phyloP scores from a whole-genome alignment of 2,113 vertebrate species.

The Oophaga pumilio region DNA sequence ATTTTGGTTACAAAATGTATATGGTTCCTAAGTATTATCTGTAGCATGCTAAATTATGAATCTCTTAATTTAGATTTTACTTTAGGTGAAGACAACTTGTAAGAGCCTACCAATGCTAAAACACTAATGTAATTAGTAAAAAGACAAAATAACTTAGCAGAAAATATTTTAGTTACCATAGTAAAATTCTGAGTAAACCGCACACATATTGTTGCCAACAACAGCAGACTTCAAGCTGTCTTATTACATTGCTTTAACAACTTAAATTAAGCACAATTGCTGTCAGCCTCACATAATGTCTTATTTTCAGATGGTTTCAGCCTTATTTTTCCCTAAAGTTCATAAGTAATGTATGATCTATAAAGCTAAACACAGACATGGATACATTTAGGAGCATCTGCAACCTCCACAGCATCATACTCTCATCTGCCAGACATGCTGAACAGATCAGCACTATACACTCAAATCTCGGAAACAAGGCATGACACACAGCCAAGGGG shows the following conservation, averaged over 20 bases:
- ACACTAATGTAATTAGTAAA: background rate
- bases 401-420: background rate
- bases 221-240: background rate
- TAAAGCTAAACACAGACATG: background rate
- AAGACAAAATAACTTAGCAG: background rate
- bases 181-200: background rate
- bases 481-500: slow-evolving; percentile 30
- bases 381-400: slow-evolving; percentile 4
- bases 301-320: background rate
- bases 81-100: background rate
- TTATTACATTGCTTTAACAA: background rate
- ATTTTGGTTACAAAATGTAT: background rate
- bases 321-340: background rate
- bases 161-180: slow-evolving; percentile 10
- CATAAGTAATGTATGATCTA: slow-evolving; percentile 14
- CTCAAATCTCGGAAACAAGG: slow-evolving; percentile 32
- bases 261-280: slow-evolving; percentile 10
- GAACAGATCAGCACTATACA: slow-evolving; percentile 20
- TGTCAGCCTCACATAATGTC: background rate
- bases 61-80: background rate
- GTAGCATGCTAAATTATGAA: background rate
- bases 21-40: background rate
- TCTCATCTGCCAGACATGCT: slow-evolving; percentile 22
- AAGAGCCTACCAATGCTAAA: background rate
- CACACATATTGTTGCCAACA: background rate